A percentile compares a stretch with the other conserved stretches of the same genome.
These are phyloP conservation scores for Aelia acuminata DNA, from an alignment of 2,888 invertebrate genomes.

Conservation along the genomic window DNA sequence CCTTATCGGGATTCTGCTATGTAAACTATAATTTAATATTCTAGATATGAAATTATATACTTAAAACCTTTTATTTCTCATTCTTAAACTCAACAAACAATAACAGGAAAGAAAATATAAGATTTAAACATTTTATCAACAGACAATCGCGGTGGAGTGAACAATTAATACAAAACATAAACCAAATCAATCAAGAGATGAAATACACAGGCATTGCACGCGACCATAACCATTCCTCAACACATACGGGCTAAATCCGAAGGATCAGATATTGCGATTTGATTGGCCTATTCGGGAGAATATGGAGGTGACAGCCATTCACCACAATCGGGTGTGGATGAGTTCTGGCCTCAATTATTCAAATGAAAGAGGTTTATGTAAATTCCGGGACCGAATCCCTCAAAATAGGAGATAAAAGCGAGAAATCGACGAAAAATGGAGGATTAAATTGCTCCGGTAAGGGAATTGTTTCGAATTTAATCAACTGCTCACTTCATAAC, in stretches of 20 bases:
- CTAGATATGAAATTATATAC: too few species aligned
- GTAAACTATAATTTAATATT: too few species aligned
- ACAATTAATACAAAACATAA: too few species aligned
- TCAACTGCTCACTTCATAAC: background rate
- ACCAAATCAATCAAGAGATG: too few species aligned
- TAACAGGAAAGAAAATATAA: too few species aligned
- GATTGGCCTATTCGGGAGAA: background rate
- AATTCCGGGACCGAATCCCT: background rate
- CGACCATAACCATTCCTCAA: background rate
- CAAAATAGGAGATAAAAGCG: conserved; percentile 1
- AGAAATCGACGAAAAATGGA: background rate
- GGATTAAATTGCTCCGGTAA: background rate
- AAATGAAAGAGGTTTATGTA: conserved; percentile 34
- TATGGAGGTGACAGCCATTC: background rate
- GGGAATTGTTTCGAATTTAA: background rate
- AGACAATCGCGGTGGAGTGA: too few species aligned
- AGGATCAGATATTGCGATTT: background rate
- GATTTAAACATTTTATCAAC: too few species aligned
- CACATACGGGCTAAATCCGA: background rate
- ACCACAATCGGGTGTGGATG: background rate
- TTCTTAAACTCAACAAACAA: too few species aligned
- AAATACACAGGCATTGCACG: background rate
- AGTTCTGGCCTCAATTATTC: background rate
- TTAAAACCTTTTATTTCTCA: too few species aligned
- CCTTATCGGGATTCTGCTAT: too few species aligned